Evolutionary conservation across 2,113 vertebrate genomes (phyloP).

Genomic region (Donacobius atricapilla): DNA sequence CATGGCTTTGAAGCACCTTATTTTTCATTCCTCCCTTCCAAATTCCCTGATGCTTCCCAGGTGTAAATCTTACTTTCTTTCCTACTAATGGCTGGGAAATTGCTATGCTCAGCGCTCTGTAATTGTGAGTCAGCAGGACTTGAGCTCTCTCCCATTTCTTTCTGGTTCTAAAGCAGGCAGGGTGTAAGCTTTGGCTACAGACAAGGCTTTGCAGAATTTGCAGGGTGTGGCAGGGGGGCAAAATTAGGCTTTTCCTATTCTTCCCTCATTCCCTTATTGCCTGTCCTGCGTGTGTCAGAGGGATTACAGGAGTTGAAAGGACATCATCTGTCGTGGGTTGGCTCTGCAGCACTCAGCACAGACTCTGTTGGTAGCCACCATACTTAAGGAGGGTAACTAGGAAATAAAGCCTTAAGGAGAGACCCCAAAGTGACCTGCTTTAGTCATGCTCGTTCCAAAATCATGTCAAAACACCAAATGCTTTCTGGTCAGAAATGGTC

Average conservation of each 20-base stretch:
- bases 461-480: background rate
- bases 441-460: background rate
- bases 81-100: background rate
- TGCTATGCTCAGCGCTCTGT: background rate
- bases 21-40: background rate
- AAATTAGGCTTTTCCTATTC: background rate
- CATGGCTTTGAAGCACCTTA: background rate
- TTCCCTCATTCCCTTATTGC: background rate
- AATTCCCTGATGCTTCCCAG: background rate
- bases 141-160: background rate
- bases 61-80: background rate
- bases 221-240: accelerated
- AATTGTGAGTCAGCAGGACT: background rate
- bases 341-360: background rate
- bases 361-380: background rate
- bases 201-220: background rate
- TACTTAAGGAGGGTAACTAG: background rate
- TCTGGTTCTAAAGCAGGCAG: background rate
- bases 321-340: background rate
- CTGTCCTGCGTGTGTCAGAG: background rate
- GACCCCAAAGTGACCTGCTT: background rate
- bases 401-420: background rate
- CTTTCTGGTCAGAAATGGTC: background rate
- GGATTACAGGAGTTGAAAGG: background rate
- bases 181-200: background rate